phyloP scores from a whole-genome alignment of 2,888 invertebrate genomes.

The Limnephilus auricula region DNA sequence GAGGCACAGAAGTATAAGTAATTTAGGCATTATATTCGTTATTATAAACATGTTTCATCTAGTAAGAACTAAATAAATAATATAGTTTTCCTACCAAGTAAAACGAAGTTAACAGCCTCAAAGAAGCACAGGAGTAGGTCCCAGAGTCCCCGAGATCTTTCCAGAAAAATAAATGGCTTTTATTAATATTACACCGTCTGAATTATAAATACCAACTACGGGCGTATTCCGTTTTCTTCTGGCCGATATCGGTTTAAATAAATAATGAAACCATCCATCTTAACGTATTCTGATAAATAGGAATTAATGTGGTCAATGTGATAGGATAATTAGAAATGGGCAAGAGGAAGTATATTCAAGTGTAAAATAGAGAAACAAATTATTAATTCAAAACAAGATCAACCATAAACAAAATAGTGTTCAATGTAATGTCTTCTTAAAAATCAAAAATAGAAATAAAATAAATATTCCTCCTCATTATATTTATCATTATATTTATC shows the following conservation, averaged over 20 bases:
- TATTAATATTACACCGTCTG: background rate
- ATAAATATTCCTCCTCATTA: too few relatives aligned
- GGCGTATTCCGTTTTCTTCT: background rate
- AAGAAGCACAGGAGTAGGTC: background rate
- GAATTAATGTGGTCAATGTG: background rate
- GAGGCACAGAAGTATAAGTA: background rate
- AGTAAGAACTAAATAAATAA: background rate
- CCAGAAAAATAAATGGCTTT: background rate
- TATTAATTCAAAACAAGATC: too few relatives aligned
- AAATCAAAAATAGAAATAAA: too few relatives aligned
- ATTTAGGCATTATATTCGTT: background rate
- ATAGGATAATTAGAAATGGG: background rate
- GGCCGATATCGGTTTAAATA: background rate
- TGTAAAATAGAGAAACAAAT: too few relatives aligned
- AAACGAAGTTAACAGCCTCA: background rate
- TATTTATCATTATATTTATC: too few relatives aligned
- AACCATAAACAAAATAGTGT: too few relatives aligned
- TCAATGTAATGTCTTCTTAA: too few relatives aligned
- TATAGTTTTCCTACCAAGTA: background rate
- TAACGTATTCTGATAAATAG: background rate
- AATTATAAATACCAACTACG: background rate
- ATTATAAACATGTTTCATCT: background rate
- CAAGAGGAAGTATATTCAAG: too few relatives aligned
- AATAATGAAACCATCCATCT: background rate
- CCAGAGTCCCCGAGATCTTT: background rate